phyloP scores from a whole-genome alignment of 2,113 vertebrate species.

The Catharus minimus region DNA sequence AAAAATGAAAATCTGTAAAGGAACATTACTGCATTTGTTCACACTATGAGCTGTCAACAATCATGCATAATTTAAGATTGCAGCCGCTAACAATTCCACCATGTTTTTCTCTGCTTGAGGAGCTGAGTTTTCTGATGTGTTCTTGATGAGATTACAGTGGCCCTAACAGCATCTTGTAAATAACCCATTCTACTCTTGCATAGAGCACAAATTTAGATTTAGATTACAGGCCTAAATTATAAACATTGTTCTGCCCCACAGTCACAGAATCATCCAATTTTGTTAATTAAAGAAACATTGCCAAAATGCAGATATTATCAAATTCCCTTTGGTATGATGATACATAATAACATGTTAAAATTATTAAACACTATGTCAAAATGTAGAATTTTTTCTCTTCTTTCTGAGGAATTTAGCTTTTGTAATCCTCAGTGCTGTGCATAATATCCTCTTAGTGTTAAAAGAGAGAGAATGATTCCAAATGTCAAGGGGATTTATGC shows the following conservation, averaged over 20 bases:
- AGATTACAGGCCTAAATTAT: not conserved
- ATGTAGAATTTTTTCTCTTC: not conserved
- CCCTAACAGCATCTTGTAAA: not conserved
- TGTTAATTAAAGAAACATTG: not conserved
- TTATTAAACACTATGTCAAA: not conserved
- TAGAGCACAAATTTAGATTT: not conserved
- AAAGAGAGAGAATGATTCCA: not conserved
- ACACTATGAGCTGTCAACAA: constrained; percentile 21
- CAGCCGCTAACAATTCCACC: not conserved
- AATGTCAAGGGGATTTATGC: not conserved
- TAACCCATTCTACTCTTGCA: not conserved
- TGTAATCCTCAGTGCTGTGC: not conserved
- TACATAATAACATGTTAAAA: not conserved
- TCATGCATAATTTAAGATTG: constrained; percentile 36
- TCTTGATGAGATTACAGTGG: not conserved
- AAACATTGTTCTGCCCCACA: not conserved
- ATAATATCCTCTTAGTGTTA: not conserved
- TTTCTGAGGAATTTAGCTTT: not conserved
- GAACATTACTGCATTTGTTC: constrained; percentile 18
- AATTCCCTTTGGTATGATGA: not conserved
- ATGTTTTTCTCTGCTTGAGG: not conserved
- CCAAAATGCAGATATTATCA: not conserved
- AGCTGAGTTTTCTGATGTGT: not conserved
- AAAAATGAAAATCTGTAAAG: not conserved
- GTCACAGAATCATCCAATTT: not conserved